Conservation (phyloP, 2,888 invertebrate species). For the Cerastis rubricosa region DNA sequence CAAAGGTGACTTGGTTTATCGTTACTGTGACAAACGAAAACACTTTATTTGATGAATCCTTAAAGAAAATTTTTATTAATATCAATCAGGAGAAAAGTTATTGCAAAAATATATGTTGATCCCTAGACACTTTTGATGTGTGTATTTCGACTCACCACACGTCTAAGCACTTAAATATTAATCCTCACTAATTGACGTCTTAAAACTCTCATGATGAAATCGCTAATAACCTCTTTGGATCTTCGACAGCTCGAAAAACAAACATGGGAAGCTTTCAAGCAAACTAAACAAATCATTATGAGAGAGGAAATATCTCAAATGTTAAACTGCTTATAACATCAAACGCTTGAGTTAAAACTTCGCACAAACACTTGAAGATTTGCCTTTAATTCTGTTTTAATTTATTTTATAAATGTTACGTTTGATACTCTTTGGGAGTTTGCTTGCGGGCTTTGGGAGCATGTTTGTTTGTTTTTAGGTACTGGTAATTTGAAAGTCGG, state of each 20-base stretch:
- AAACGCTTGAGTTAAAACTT: constrained; percentile 52
- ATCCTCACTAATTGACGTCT: constrained; percentile 37
- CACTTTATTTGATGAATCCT: too few species aligned
- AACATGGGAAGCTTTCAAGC: constrained; percentile 42
- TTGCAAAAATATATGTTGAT: too few species aligned
- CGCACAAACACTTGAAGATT: constrained; percentile 42
- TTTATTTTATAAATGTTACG: constrained; percentile 39
- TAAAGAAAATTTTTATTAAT: too few species aligned
- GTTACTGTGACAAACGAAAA: too few species aligned
- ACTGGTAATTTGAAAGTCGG: constrained; percentile 2
- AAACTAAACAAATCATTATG: constrained; percentile 60
- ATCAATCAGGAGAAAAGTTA: too few species aligned
- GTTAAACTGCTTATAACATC: constrained; percentile 49
- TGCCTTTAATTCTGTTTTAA: constrained; percentile 43
- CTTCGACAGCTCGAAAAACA: constrained; percentile 37
- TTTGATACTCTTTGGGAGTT: constrained; percentile 30
- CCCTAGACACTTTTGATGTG: too few species aligned
- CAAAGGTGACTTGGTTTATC: too few species aligned
- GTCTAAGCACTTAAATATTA: neutral
- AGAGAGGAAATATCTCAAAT: constrained; percentile 44
- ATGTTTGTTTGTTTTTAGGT: constrained; percentile 1
- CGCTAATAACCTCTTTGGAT: constrained; percentile 48
- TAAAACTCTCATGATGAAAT: constrained; percentile 7
- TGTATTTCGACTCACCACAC: neutral
- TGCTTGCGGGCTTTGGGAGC: neutral